These are phyloP conservation scores for Brachyptera putata DNA, from an alignment of 2,888 invertebrate genomes.

Conservation along the genomic window DNA sequence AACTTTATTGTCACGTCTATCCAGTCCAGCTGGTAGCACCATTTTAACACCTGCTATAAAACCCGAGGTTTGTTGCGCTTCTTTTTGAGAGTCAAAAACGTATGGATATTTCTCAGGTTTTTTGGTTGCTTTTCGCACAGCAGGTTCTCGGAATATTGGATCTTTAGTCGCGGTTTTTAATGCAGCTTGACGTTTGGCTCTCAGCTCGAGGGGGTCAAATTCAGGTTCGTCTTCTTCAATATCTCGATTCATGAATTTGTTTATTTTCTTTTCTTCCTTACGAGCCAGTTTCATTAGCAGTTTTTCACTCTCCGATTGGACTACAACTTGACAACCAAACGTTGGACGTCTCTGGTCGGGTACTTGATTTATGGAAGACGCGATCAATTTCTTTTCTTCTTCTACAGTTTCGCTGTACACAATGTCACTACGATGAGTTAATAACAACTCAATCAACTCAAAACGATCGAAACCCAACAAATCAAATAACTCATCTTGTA, in stretches of 20 bases:
- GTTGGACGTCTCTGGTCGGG: constrained; percentile 50
- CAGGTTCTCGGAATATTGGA: constrained; percentile 40
- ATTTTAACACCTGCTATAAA: constrained; percentile 76
- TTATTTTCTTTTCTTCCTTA: constrained; percentile 78
- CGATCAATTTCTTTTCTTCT: constrained; percentile 37
- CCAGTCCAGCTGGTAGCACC: constrained; percentile 72
- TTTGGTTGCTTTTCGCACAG: constrained; percentile 40
- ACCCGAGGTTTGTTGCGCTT: constrained; percentile 64
- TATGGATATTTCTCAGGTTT: constrained; percentile 67
- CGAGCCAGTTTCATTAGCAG: constrained; percentile 68
- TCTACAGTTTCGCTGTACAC: constrained; percentile 24
- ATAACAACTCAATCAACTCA: constrained; percentile 64
- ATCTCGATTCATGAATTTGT: constrained; percentile 45
- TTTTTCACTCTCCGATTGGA: constrained; percentile 80
- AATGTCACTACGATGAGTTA: constrained; percentile 40
- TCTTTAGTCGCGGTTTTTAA: constrained; percentile 42
- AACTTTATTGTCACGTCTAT: constrained; percentile 64
- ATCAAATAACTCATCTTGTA: constrained; percentile 83
- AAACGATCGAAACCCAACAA: constrained; percentile 81
- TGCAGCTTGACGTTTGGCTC: constrained; percentile 51
- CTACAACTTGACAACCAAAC: constrained; percentile 75
- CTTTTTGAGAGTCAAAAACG: constrained; percentile 77
- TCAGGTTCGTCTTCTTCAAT: constrained; percentile 49
- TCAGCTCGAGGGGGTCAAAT: constrained; percentile 52
- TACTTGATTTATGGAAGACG: constrained; percentile 33